phyloP scores from a whole-genome alignment of 2,113 vertebrate genomes.

The Marcusenius ussheri region DNA sequence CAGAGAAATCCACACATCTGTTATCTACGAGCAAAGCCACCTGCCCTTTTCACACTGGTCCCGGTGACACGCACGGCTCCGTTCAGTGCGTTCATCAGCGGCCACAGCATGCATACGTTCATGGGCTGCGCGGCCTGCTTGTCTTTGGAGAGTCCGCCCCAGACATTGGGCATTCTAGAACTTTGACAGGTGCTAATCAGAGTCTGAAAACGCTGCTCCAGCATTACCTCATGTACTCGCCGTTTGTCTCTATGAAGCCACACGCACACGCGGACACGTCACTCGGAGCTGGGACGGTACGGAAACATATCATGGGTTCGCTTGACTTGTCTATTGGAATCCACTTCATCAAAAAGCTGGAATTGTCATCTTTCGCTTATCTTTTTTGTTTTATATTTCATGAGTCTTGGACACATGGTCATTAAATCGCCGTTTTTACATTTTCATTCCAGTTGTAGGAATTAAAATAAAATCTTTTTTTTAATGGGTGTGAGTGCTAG shows the following conservation, averaged over 20 bases:
- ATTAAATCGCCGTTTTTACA: background rate
- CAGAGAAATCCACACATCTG: background rate
- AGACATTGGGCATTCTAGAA: background rate
- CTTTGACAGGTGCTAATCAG: slow-evolving; percentile 20
- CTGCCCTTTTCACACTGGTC: background rate
- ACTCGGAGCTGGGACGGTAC: background rate
- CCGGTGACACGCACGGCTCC: background rate
- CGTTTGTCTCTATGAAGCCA: background rate
- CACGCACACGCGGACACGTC: background rate
- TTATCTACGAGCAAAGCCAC: background rate
- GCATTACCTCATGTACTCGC: slow-evolving; percentile 18
- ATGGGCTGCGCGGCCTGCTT: background rate
- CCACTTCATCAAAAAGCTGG: background rate
- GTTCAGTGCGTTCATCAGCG: background rate
- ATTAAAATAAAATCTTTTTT: background rate
- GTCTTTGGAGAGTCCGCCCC: background rate
- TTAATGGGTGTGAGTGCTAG: slow-evolving; percentile 3
- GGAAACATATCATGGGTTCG: background rate
- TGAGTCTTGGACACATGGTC: background rate
- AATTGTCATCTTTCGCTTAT: background rate
- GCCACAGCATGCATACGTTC: background rate
- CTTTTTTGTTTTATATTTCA: background rate
- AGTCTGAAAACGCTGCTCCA: slow-evolving; percentile 10
- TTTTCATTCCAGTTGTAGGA: slow-evolving; percentile 10
- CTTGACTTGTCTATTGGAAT: background rate